Evolutionary conservation across 2,797 vertebrate genomes (phyloP).

Genomic region (Chaenodraco wilsoni): DNA sequence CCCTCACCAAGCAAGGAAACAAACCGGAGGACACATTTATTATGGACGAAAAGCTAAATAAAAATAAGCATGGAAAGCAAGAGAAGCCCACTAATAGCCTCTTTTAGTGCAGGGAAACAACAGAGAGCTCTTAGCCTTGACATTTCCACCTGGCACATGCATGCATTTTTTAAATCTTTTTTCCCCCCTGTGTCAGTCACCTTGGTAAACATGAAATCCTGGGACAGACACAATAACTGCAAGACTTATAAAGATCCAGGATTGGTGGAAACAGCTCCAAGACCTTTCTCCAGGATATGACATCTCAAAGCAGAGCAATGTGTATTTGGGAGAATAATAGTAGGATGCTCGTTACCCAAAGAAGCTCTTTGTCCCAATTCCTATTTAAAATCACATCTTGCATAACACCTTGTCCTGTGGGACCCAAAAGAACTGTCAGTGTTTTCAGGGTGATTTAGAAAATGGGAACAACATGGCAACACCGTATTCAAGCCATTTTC

Average conservation of each 20-base stretch:
- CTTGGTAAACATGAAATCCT: conserved; percentile 36
- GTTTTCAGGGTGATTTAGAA: conserved; percentile 64
- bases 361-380: conserved; percentile 53
- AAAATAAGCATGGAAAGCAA: conserved; percentile 13
- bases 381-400: conserved; percentile 52
- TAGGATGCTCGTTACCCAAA: conserved; percentile 19
- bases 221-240: conserved; percentile 14
- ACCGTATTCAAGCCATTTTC: conserved; percentile 65
- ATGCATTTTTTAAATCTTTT: conserved; percentile 77
- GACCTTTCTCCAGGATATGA: conserved; percentile 16
- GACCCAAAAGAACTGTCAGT: conserved; percentile 57
- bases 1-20: conserved; percentile 1
- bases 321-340: conserved; percentile 29
- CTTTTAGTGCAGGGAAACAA: conserved; percentile 56
- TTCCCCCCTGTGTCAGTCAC: conserved; percentile 36
- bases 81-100: conserved; percentile 58
- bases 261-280: conserved; percentile 25
- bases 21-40: not conserved
- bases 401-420: conserved; percentile 61
- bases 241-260: conserved; percentile 20
- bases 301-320: conserved; percentile 20
- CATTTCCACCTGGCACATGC: conserved; percentile 74
- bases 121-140: conserved; percentile 73
- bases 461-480: conserved; percentile 57
- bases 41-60: conserved; percentile 25